Conservation (phyloP, 2,113 vertebrate genomes). For the Notarius lentiginosus region DNA sequence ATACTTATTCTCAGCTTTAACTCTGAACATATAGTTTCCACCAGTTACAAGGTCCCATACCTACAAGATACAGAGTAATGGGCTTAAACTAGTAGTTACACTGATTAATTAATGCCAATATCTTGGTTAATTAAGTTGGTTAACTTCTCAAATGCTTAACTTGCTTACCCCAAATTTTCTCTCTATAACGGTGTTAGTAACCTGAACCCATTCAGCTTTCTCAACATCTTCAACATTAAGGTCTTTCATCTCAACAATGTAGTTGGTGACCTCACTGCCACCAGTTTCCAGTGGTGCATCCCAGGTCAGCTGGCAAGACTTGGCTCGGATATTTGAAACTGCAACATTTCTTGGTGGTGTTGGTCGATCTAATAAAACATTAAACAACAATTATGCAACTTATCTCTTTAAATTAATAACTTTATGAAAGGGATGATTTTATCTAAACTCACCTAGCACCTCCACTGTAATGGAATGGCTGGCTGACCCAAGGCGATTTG, state of each 20-base stretch:
- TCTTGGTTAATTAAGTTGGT: background rate
- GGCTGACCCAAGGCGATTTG: slow-evolving; percentile 88
- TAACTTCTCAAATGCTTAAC: slow-evolving; percentile 1
- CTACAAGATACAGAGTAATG: slow-evolving; percentile 69
- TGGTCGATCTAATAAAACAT: slow-evolving; percentile 82
- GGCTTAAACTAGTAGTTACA: background rate
- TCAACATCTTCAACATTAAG: slow-evolving; percentile 56
- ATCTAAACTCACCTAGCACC: slow-evolving; percentile 82
- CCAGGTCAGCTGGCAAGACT: slow-evolving; percentile 90
- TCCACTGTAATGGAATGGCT: slow-evolving; percentile 81
- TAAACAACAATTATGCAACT: background rate
- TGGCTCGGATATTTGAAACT: slow-evolving; percentile 87
- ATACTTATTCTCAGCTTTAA: slow-evolving; percentile 90
- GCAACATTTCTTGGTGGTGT: slow-evolving; percentile 88
- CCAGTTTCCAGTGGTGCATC: slow-evolving; percentile 88
- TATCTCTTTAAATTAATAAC: background rate
- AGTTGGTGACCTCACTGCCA: slow-evolving; percentile 95
- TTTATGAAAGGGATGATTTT: background rate
- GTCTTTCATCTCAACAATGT: slow-evolving; percentile 89
- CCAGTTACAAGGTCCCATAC: slow-evolving; percentile 88
- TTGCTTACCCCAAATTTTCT: slow-evolving; percentile 82
- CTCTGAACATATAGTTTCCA: slow-evolving; percentile 87
- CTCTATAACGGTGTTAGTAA: slow-evolving; percentile 84
- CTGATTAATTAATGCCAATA: background rate
- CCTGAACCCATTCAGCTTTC: slow-evolving; percentile 88